These are phyloP conservation scores for Gallinago media DNA, from an alignment of 2,113 vertebrate species.

Conservation along the genomic window DNA sequence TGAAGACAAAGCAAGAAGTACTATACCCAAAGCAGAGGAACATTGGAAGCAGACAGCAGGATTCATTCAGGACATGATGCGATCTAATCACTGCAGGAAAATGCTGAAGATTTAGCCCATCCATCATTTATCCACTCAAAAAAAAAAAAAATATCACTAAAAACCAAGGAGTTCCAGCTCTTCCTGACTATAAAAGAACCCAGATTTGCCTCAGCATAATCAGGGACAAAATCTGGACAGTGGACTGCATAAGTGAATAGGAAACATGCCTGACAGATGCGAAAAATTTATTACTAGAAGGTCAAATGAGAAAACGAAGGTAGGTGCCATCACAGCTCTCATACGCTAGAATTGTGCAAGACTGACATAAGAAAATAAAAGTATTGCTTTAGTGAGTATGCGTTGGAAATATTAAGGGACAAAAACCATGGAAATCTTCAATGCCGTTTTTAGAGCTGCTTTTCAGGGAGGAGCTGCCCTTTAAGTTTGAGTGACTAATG, in stretches of 20 bases:
- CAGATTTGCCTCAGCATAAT: background rate
- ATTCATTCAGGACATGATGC: background rate
- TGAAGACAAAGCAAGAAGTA: background rate
- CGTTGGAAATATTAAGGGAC: conserved; percentile 27
- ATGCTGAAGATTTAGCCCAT: background rate
- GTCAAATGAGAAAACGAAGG: background rate
- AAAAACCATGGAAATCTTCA: conserved; percentile 44
- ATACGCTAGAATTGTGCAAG: background rate
- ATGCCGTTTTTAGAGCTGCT: conserved; percentile 30
- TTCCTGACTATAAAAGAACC: background rate
- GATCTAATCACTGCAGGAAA: background rate
- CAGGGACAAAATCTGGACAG: background rate
- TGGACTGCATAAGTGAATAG: background rate
- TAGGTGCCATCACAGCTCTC: background rate
- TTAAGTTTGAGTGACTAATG: conserved; percentile 64
- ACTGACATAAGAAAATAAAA: background rate
- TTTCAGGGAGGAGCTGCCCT: conserved; percentile 70
- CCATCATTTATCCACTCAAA: background rate
- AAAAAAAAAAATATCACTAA: background rate
- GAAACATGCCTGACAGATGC: background rate
- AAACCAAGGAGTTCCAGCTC: background rate
- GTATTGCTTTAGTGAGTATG: background rate
- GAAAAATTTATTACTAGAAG: background rate
- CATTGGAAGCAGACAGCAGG: background rate
- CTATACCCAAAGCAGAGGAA: background rate